These are phyloP conservation scores for Hyppa rectilinea DNA, from an alignment of 2,888 invertebrate species.

Conservation along the genomic window DNA sequence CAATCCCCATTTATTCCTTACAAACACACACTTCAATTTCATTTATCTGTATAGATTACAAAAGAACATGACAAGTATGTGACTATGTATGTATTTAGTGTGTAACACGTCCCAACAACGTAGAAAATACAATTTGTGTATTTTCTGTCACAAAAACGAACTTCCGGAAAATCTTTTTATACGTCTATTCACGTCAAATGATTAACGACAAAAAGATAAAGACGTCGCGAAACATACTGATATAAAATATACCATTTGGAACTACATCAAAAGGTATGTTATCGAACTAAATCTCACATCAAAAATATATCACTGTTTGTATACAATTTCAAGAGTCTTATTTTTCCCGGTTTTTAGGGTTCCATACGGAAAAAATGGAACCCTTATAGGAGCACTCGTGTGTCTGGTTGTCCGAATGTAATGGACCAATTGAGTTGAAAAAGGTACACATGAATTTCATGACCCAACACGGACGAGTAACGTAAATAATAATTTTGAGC, in stretches of 20 bases:
- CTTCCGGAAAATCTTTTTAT: conserved; percentile 5
- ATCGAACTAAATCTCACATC: conserved; percentile 8
- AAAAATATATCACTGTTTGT: conserved; percentile 11
- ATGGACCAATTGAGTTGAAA: not conserved
- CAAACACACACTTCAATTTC: no score
- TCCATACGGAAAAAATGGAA: not conserved
- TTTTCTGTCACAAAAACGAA: conserved; percentile 9
- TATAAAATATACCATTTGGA: conserved; percentile 22
- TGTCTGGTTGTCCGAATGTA: not conserved
- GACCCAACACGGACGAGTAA: not conserved
- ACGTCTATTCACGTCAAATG: conserved; percentile 30
- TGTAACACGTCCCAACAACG: no score
- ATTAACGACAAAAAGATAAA: conserved; percentile 34
- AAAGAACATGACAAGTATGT: no score
- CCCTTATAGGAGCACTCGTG: not conserved
- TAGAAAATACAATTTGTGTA: no score
- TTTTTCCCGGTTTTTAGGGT: not conserved
- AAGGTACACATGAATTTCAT: no score
- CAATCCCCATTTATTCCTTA: no score
- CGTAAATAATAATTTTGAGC: not conserved
- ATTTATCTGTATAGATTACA: no score
- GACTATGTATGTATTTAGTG: no score
- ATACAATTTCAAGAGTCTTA: not conserved
- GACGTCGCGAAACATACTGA: conserved; percentile 2
- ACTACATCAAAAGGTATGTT: conserved; percentile 20